Base-by-base conservation (phyloP, 1,140 invertebrate species). In the Lerema accius region DNA sequence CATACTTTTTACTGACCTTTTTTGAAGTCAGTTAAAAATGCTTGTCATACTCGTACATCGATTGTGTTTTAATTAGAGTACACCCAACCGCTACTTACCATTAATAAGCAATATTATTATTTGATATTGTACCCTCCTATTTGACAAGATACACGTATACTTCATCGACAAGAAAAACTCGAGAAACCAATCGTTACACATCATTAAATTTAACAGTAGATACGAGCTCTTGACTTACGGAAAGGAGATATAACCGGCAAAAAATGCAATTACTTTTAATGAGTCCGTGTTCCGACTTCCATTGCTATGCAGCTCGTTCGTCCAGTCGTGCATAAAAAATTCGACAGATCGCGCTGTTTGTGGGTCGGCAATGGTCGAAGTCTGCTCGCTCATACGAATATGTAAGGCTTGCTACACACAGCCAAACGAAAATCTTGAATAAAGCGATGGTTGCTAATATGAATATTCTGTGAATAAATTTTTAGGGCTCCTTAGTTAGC, bases 301-400 rank as follows among this genome's bases (percentile, higher is more conserved):
- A 46, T 46, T 59, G 56, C 56, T 46, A 49, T 49, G 45, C 45
- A 37, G 9, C 15, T 26, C 32, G 61, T 37, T 43, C 32, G 58
- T 55, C 56, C 19, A 39, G 40, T 26, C 67, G 63, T 63, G 60
- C 63, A 76, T 78, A 69, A 78, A 73, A 72, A 71, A 76, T 73
- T 73, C 63, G 42, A 23, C 48, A 61, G 46, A 43, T 48, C 42
- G 39, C 42, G n/a, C n/a, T 63, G 62, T 76, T 71, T 69, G 51
- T 72, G 75, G 75, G 68, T 72, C 69, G 71, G 23, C 60, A n/a
- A n/a, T n/a, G 28, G 61, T 58, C 28, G 40, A 23, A 32, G 46
- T 45, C 45, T 63, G 9, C 23, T 23, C 26, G 26, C 6, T 9
- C 23, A 23, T 46, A 10, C 43, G 10, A 19, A 2, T 46, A 17